These are phyloP conservation scores for Tenualosa thibaudeaui DNA, from an alignment of 2,797 vertebrate species.

Conservation along the genomic window DNA sequence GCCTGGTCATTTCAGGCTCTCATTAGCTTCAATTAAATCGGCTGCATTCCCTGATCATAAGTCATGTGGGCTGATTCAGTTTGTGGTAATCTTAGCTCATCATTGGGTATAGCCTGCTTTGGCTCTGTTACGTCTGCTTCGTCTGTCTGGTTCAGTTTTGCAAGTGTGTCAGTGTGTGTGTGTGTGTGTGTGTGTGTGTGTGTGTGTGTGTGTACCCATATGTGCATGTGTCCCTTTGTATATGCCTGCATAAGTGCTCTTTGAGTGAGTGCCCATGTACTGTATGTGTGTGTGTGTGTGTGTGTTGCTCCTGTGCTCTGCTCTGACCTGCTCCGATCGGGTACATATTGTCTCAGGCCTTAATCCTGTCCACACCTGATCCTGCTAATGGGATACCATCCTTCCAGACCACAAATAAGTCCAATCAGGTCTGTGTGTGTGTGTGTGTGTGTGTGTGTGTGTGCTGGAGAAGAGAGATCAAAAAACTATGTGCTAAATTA, in stretches of 20 bases:
- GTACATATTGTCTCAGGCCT: slow-evolving; percentile 19
- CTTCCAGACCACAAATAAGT: background rate
- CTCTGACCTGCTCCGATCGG: background rate
- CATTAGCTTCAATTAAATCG: no score
- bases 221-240: background rate
- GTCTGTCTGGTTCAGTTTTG: background rate
- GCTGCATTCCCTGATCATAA: no score
- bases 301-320: background rate
- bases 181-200: background rate
- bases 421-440: slow-evolving; percentile 13
- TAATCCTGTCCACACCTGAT: slow-evolving; percentile 14
- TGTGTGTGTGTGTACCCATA: background rate
- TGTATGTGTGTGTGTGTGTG: background rate
- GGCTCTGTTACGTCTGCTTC: background rate
- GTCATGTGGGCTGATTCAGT: no score
- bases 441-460: slow-evolving; percentile 32
- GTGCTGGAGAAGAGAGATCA: background rate
- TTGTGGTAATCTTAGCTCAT: background rate
- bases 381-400: background rate
- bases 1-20: no score
- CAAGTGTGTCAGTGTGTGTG: background rate
- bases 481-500: no score
- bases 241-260: background rate
- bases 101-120: background rate
- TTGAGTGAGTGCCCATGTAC: no score